phyloP scores from a whole-genome alignment of 2,888 invertebrate species.

The Tipula confusa region DNA sequence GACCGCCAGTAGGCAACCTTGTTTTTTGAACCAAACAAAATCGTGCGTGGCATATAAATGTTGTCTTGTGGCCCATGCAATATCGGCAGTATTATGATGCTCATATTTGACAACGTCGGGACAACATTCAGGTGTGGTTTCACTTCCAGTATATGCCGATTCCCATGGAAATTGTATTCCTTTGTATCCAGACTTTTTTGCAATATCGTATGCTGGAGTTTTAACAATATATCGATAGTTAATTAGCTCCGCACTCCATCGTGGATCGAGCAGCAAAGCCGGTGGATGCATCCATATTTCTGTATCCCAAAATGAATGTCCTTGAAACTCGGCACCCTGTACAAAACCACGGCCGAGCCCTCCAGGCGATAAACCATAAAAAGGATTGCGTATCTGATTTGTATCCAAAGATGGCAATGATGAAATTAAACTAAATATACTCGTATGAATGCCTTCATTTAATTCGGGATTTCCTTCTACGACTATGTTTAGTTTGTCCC shows the following conservation, averaged over 20 bases:
- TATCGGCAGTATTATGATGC: slow-evolving; percentile 58
- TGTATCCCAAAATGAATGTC: slow-evolving; percentile 62
- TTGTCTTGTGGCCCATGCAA: slow-evolving; percentile 52
- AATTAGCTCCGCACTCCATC: slow-evolving; percentile 52
- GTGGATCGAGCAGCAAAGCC: slow-evolving; percentile 53
- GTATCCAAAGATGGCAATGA: slow-evolving; percentile 54
- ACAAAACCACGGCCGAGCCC: slow-evolving; percentile 52
- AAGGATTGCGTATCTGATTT: slow-evolving; percentile 50
- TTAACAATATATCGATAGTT: slow-evolving; percentile 54
- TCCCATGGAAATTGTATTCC: slow-evolving; percentile 60
- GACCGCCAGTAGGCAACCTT: slow-evolving; percentile 55
- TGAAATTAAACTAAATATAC: slow-evolving; percentile 57
- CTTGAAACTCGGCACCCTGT: slow-evolving; percentile 49
- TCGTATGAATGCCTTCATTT: slow-evolving; percentile 50
- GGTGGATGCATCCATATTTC: slow-evolving; percentile 61
- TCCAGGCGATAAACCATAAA: slow-evolving; percentile 57
- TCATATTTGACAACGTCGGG: slow-evolving; percentile 55
- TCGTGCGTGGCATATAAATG: slow-evolving; percentile 42
- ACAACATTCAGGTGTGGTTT: slow-evolving; percentile 58
- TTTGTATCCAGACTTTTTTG: slow-evolving; percentile 52
- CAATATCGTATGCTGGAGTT: slow-evolving; percentile 53
- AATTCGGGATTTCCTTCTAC: neutral
- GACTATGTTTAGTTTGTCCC: slow-evolving; percentile 27
- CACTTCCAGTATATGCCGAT: slow-evolving; percentile 58
- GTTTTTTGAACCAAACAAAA: slow-evolving; percentile 43